Evolutionary conservation across 2,797 vertebrate species (phyloP), one percentile per base, ranked within the genome.

Genomic region (Sus cebifrons): DNA sequence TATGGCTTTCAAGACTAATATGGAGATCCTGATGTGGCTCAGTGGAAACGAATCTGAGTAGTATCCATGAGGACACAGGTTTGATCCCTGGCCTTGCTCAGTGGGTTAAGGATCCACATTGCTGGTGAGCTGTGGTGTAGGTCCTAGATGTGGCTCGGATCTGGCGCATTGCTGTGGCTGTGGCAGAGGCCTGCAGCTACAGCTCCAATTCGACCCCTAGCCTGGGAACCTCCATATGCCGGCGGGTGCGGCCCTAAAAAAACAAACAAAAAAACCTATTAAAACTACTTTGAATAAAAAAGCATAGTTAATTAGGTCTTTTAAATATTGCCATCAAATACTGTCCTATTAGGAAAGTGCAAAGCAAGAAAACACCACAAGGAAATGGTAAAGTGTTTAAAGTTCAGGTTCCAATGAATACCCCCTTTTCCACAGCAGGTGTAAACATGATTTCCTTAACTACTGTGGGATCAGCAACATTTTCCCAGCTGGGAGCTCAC

Each of bases 371-470:
- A 92, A 86, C 16, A 60, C 25, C 27, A 27, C 54, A 56, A 82
- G 18, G 58, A 64, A 68, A 87, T 2, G 36, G 81, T 27, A 77
- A 62, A 40, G 44, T 2, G 20, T 32, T 85, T 32, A 4, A 96
- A 96, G 93, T 92, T 82, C 65, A 78, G 86, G 91, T 81, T 89
- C 78, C 88, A 83, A 75, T 1, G 74, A 85, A 95, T 65, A 40
- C 36, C 93, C 86, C 75, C 94, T 71, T 68, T 36, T 58, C 90
- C 36, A 12, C 85, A 96, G 96, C 97, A 97, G 97, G 97, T 98
- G 95, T 54, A 94, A 94, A 89, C 93, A 62, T 2, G 20, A 86
- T 54, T 86, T 81, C 94, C 90, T 92, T 29, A 81, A 83, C 93
- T 49, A 18, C 75, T 18, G 23, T 17, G 68, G 89, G 49, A 52